phyloP scores from a whole-genome alignment of 1,140 invertebrate species.

The Drosophila subpulchrella region DNA sequence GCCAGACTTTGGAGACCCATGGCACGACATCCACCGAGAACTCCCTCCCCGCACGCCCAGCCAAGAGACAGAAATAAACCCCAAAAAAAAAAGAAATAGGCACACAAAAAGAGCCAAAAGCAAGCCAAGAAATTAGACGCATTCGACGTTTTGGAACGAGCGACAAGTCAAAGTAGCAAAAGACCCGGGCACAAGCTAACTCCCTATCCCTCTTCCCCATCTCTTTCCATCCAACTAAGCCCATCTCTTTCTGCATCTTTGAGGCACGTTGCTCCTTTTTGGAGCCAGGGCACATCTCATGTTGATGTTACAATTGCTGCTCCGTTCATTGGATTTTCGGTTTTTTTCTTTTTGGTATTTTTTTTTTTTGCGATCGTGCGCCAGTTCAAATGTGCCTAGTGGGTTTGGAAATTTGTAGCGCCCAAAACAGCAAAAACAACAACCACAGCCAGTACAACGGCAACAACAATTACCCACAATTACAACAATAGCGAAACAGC shows the following conservation, averaged over 20 bases:
- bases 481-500: conserved; percentile 70
- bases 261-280: conserved; percentile 59
- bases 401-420: conserved; percentile 80
- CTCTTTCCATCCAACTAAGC: conserved; percentile 4
- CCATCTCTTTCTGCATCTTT: conserved; percentile 22
- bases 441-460: conserved; percentile 31
- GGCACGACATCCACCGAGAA: conserved; percentile 37
- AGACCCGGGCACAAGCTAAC: conserved; percentile 44
- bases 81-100: conserved; percentile 7
- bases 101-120: conserved; percentile 50
- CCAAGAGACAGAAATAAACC: conserved; percentile 9
- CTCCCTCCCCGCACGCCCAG: conserved; percentile 5
- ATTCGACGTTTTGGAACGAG: conserved; percentile 78
- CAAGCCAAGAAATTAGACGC: conserved; percentile 78
- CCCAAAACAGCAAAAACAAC: conserved; percentile 39
- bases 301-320: conserved; percentile 81
- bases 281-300: conserved; percentile 72
- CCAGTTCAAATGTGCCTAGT: conserved; percentile 74
- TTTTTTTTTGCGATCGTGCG: conserved; percentile 65
- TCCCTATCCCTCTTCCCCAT: conserved; percentile 4
- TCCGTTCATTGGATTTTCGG: conserved; percentile 45
- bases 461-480: conserved; percentile 80
- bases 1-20: conserved; percentile 25
- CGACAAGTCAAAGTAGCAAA: conserved; percentile 78
- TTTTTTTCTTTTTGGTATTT: conserved; percentile 22